These are phyloP conservation scores for Apodemia mormo DNA, from an alignment of 2,888 invertebrate genomes.

Conservation along the genomic window DNA sequence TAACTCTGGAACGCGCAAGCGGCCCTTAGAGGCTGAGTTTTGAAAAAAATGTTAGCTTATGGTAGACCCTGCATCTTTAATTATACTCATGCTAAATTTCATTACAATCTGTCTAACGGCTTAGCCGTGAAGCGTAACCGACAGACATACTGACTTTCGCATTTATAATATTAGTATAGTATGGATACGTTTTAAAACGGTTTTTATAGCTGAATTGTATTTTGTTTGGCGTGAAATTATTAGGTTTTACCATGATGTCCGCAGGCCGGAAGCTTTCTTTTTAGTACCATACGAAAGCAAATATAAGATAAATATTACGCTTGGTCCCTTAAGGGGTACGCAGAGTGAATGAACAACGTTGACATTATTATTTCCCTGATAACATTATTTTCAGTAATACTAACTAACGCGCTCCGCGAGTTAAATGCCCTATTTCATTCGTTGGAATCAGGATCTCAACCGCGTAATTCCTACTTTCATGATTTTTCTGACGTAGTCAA, in stretches of 20 bases:
- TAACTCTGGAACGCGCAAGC: no score
- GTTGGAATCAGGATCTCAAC: neutral
- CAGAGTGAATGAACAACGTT: neutral
- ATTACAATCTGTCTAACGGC: fast-evolving
- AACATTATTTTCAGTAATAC: neutral
- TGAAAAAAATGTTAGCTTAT: no score
- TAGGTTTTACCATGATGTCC: neutral
- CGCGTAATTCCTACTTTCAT: no score
- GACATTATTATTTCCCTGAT: neutral
- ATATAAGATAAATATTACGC: neutral
- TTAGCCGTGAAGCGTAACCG: no score
- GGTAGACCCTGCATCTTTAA: no score
- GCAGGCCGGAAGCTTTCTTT: neutral
- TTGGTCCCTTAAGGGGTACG: neutral
- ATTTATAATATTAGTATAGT: no score
- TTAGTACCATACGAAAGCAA: neutral
- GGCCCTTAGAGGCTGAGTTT: no score
- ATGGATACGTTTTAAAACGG: neutral
- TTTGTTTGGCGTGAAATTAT: neutral
- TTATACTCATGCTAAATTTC: no score
- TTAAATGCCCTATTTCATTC: neutral
- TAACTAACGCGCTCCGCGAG: no score
- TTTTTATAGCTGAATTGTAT: neutral
- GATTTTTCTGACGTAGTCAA: no score
- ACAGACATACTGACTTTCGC: no score